A percentile compares a stretch with the other conserved stretches of the same genome.
These are phyloP conservation scores for Myoxocephalus aenaeus DNA, from an alignment of 2,797 vertebrate genomes.

Conservation along the genomic window DNA sequence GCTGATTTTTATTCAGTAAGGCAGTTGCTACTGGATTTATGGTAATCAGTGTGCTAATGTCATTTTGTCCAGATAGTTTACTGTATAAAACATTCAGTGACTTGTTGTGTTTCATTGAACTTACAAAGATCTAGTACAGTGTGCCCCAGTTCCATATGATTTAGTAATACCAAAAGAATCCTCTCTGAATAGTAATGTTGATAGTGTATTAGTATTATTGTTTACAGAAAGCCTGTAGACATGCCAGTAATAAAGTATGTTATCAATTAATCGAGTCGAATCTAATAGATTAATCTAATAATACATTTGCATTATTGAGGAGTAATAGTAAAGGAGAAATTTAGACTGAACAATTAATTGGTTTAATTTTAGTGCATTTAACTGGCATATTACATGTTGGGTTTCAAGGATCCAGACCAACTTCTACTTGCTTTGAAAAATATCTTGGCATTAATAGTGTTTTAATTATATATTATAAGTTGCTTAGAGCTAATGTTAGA, in stretches of 20 bases:
- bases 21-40: constrained; percentile 24
- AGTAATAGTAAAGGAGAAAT: neutral
- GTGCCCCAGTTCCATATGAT: constrained; percentile 7
- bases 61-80: neutral
- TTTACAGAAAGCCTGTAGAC: neutral
- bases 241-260: neutral
- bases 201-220: neutral
- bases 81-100: neutral
- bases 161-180: neutral
- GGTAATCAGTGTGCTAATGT: neutral
- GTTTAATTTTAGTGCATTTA: no score
- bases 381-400: no score
- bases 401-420: no score
- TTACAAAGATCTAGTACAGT: neutral
- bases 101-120: constrained; percentile 25
- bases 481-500: neutral
- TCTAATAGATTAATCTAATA: no score
- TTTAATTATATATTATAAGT: neutral
- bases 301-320: no score
- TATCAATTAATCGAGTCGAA: no score
- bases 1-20: constrained; percentile 24
- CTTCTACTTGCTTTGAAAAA: no score
- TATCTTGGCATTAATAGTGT: no score
- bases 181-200: neutral
- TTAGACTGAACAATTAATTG: no score